Base-by-base conservation (phyloP, 2,888 invertebrate species). In the Drosophila affinis region DNA sequence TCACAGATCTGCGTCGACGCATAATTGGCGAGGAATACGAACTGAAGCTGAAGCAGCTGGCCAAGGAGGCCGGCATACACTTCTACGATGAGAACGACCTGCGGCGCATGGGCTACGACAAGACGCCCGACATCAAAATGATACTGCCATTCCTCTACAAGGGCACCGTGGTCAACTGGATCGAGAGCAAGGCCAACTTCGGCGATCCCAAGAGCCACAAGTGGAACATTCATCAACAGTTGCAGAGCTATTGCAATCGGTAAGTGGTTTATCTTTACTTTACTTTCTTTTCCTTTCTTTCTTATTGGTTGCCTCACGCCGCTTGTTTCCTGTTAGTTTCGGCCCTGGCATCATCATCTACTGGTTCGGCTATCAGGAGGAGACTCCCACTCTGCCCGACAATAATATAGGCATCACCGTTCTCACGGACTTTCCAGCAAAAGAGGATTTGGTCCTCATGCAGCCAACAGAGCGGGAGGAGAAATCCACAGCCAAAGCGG, bases 181-280 rank as follows among this genome's bases (percentile, higher is more conserved):
- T 98, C 70, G 98, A 98, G 92, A 98, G 98, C 84, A 98, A 98
- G 93, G 98, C 98, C 0, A 94, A 96, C n/a, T 98, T 98, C 93
- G 98, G 97, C 3, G 97, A 97, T 92, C 94, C 94, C 76, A 95
- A 95, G 81, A 95, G 95, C 62, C 98, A 98, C 92, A 94, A 94
- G 51, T 95, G 94, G 12, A 97, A 98, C 91, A 93, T 97, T 59
- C 95, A 95, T 83, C 96, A 97, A 78, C 98, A 98, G 90, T 95
- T 97, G 83, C 93, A 95, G 77, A 97, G 97, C 91, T 98, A 98
- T 89, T 97, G 96, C 95, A 98, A 98, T 91, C 95, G 92, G 92
- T 92, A 72, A 49, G 55, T 39, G 21, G 17, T 46, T 9, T 18
- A 27, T 39, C 14, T 9, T 5, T 17, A 0, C 14, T 7, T 9